These are phyloP conservation scores for Eulimnadia texana DNA, from an alignment of 1,140 invertebrate genomes.

Conservation along the genomic window DNA sequence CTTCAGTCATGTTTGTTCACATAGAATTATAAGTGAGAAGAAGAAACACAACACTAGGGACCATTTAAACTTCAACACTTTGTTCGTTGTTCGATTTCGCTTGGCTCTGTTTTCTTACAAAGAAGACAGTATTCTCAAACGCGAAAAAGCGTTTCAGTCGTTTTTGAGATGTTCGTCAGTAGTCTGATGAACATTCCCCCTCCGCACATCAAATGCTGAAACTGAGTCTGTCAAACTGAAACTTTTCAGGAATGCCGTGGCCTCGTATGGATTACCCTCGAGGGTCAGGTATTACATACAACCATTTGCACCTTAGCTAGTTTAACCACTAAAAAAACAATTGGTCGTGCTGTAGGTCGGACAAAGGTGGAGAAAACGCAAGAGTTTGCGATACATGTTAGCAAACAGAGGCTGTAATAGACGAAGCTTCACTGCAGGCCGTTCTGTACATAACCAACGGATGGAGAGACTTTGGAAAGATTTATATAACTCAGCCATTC, in stretches of 20 bases:
- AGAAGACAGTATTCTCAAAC: too few relatives aligned
- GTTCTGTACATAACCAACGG: background rate
- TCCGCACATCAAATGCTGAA: too few relatives aligned
- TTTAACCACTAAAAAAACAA: background rate
- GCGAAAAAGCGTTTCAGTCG: too few relatives aligned
- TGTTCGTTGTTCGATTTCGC: too few relatives aligned
- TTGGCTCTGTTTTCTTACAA: too few relatives aligned
- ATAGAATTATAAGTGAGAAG: too few relatives aligned
- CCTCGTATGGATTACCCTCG: background rate
- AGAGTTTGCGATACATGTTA: background rate
- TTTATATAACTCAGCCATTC: background rate
- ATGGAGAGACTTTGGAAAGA: background rate
- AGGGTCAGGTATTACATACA: background rate
- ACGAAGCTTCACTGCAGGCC: background rate
- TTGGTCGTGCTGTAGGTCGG: background rate
- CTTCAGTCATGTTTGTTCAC: too few relatives aligned
- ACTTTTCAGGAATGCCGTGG: background rate
- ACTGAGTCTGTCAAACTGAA: background rate
- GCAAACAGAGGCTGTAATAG: background rate
- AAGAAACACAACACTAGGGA: too few relatives aligned
- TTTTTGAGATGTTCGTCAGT: too few relatives aligned
- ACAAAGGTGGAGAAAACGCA: background rate
- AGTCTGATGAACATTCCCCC: too few relatives aligned
- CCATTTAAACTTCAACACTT: too few relatives aligned
- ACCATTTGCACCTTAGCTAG: background rate